Conservation (phyloP, 2,888 invertebrate species). For the Eristalinus sepulchralis region DNA sequence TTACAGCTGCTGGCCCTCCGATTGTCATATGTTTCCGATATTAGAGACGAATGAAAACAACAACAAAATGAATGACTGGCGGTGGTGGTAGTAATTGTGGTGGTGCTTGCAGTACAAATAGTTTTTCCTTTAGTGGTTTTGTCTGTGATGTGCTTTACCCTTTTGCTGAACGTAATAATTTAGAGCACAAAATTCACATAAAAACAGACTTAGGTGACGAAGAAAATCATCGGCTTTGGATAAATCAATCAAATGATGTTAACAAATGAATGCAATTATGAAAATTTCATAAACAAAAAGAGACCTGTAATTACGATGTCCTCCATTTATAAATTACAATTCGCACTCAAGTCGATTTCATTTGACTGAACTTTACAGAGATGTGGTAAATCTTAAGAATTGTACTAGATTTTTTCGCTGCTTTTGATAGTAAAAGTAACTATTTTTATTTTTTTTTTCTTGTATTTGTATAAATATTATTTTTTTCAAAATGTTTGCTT, state of each 20-base stretch:
- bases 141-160: constrained; percentile 6
- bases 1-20: constrained; percentile 19
- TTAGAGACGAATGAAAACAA: constrained; percentile 62
- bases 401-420: constrained; percentile 33
- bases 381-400: constrained; percentile 10
- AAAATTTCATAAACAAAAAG: constrained; percentile 68
- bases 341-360: constrained; percentile 58
- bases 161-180: constrained; percentile 28
- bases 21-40: constrained; percentile 62
- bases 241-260: constrained; percentile 50
- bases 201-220: constrained; percentile 25
- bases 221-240: constrained; percentile 8
- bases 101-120: constrained; percentile 34
- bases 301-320: constrained; percentile 55
- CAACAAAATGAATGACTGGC: constrained; percentile 61
- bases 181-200: background rate
- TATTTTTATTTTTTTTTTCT: background rate
- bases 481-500: background rate
- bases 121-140: constrained; percentile 54
- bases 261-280: constrained; percentile 53
- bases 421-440: background rate
- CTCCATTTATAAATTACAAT: constrained; percentile 69
- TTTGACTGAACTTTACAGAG: constrained; percentile 38
- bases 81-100: constrained; percentile 33
- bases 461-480: background rate